Evolutionary conservation across 2,113 vertebrate genomes (phyloP).

Genomic region (Myxocyprinus asiaticus): DNA sequence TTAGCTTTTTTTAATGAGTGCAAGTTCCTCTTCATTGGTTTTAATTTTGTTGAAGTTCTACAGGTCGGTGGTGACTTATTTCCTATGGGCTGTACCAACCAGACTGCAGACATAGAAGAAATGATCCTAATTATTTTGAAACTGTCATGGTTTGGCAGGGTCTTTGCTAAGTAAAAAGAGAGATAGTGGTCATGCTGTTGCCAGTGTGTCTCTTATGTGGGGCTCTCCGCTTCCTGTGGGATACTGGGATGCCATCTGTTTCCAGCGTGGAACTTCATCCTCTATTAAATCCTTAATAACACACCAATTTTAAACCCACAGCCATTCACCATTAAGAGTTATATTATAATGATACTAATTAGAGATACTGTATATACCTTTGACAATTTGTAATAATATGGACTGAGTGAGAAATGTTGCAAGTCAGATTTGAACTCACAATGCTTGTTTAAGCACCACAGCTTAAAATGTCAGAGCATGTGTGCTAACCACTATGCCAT

Average conservation of each 20-base stretch:
- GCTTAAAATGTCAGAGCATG: too few species aligned
- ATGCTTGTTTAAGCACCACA: too few species aligned
- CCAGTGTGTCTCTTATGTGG: constrained; percentile 10
- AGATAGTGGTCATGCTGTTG: constrained; percentile 21
- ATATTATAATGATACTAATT: too few species aligned
- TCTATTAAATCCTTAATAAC: constrained; percentile 27
- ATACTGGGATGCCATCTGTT: constrained; percentile 36
- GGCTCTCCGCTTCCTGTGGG: constrained; percentile 20
- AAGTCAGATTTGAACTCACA: too few species aligned
- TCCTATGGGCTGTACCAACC: neutral
- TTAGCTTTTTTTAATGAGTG: too few species aligned
- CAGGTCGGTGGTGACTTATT: neutral
- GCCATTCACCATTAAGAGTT: too few species aligned
- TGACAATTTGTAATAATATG: too few species aligned
- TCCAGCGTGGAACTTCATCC: constrained; percentile 15
- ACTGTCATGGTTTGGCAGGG: constrained; percentile 21
- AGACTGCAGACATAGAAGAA: neutral
- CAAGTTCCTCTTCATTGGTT: too few species aligned
- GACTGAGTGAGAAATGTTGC: too few species aligned
- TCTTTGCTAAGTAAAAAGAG: constrained; percentile 22
- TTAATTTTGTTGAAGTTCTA: too few species aligned
- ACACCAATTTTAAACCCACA: neutral
- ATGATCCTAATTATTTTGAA: constrained; percentile 38
- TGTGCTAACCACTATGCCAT: too few species aligned
- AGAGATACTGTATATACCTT: too few species aligned